Percentiles rank a stretch among this genome's conserved stretches.
Evolutionary conservation across 2,888 invertebrate genomes (phyloP).

Genomic region (Pediacus dermestoides): DNA sequence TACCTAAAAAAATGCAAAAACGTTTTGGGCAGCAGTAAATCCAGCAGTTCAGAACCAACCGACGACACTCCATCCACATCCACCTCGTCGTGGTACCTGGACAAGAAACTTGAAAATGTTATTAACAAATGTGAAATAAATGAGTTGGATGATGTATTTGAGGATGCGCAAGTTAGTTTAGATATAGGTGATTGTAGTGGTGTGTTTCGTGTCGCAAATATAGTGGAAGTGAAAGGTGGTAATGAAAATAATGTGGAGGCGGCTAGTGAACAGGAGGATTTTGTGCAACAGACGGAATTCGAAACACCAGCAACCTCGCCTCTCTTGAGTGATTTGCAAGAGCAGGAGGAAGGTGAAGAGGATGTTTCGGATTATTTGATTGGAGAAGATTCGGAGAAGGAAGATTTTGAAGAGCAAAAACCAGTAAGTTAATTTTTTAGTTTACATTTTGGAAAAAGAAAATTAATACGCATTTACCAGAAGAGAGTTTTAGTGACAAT

Average conservation of each 20-base stretch:
- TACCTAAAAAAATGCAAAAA: slow-evolving; percentile 55
- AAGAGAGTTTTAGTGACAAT: too few relatives aligned
- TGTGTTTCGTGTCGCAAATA: slow-evolving; percentile 36
- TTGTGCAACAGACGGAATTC: neutral
- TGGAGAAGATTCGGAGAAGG: too few relatives aligned
- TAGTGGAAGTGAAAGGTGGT: slow-evolving; percentile 36
- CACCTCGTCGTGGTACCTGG: slow-evolving; percentile 40
- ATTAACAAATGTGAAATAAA: slow-evolving; percentile 39
- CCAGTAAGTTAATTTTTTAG: too few relatives aligned
- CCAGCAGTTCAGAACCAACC: slow-evolving; percentile 25
- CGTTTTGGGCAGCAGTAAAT: slow-evolving; percentile 41
- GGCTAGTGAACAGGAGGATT: slow-evolving; percentile 13
- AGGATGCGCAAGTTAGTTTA: slow-evolving; percentile 31
- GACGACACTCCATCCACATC: slow-evolving; percentile 18
- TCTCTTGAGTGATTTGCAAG: slow-evolving; percentile 43
- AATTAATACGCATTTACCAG: too few relatives aligned
- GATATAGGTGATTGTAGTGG: slow-evolving; percentile 23
- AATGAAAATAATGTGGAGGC: slow-evolving; percentile 13
- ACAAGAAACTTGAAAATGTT: slow-evolving; percentile 31
- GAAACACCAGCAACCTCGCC: slow-evolving; percentile 32
- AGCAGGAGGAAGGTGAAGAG: slow-evolving; percentile 37
- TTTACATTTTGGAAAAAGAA: too few relatives aligned
- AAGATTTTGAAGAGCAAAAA: too few relatives aligned
- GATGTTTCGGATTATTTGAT: neutral
- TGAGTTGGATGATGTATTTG: slow-evolving; percentile 40